Evolutionary conservation across 1,140 invertebrate species (phyloP), one percentile per base, ranked within the genome.

Genomic region (Pogonus chalceus): DNA sequence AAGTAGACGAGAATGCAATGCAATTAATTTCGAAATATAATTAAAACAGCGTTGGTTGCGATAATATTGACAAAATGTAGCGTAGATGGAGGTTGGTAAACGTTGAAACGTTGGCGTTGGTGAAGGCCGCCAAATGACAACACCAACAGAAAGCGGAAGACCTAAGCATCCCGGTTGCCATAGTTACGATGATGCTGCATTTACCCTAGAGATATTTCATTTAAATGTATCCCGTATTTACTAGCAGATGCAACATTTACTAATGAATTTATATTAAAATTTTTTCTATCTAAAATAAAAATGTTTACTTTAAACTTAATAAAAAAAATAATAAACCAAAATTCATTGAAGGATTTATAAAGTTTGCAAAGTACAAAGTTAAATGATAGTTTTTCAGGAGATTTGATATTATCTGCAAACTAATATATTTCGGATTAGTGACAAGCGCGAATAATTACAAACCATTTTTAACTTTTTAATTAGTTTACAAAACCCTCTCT

Each of bases 401-500:
- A 4, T 43, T 16, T 7, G 9, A 7, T 43, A 43, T 43, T 43
- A 43, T 43, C 37, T 43, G 18, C 37, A 16, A 43, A 43, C 37
- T 43, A 43, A 43, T 43, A 43, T 43, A 43, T 43, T 16, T 43
- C 18, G 37, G 37, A 43, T 43, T 43, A 43, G 7, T 43, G 37
- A 10, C 37, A n/a, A 18, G 37, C 37, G 7, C 37, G 37, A 43
- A 3, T 43, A 43, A 43, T 43, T 43, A 43, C 37, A 16, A 4
- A 10, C 37, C 37, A 43, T 43, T 43, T 43, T 43, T 43, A 43
- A 43, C 37, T 43, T 43, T 43, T 43, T 43, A 43, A 43, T 43
- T 43, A 43, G 37, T 43, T 43, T 43, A 43, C 37, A 31, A 14
- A 10, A 18, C 18, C 7, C 18, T 43, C 18, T 10, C 37, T 10